Conservation (phyloP, 2,113 vertebrate species). For the Erythrocercus mccallii region DNA sequence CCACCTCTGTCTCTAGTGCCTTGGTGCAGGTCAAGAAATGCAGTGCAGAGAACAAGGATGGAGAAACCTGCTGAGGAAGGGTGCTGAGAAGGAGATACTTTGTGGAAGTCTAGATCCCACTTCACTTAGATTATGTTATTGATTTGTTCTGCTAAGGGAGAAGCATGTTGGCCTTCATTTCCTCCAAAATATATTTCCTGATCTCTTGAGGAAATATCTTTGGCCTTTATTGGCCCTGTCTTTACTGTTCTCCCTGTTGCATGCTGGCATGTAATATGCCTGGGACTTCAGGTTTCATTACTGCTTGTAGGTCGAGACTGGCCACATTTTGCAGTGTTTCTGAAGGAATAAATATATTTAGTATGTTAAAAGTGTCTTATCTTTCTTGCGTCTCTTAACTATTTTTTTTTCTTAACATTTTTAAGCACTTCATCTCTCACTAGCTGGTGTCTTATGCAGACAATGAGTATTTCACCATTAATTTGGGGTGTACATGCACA, state of each 20-base stretch:
- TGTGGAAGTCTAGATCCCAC: constrained; percentile 4
- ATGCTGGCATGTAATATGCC: constrained; percentile 62
- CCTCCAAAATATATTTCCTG: constrained; percentile 11
- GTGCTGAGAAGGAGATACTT: neutral
- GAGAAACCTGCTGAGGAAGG: constrained; percentile 6
- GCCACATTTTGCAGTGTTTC: constrained; percentile 53
- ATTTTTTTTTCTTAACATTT: neutral
- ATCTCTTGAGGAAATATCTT: constrained; percentile 33
- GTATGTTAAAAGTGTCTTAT: constrained; percentile 56
- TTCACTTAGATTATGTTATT: constrained; percentile 25
- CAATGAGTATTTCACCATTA: neutral
- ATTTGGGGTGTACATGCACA: neutral
- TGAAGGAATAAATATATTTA: constrained; percentile 66
- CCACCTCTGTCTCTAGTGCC: neutral
- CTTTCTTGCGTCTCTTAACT: constrained; percentile 3
- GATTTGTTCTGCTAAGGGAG: constrained; percentile 35
- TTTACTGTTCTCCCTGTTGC: constrained; percentile 39
- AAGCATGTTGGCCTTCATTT: constrained; percentile 43
- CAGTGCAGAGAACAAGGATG: neutral
- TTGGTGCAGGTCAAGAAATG: constrained; percentile 3
- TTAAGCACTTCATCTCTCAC: neutral
- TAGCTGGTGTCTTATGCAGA: neutral
- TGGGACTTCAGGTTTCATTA: constrained; percentile 39
- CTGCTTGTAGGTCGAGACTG: constrained; percentile 59
- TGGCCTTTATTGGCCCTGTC: constrained; percentile 19